A percentile compares a stretch with the other conserved stretches of the same genome.
Evolutionary conservation across 1,140 invertebrate species (phyloP).

Genomic region (Anagrus nilaparvatae): DNA sequence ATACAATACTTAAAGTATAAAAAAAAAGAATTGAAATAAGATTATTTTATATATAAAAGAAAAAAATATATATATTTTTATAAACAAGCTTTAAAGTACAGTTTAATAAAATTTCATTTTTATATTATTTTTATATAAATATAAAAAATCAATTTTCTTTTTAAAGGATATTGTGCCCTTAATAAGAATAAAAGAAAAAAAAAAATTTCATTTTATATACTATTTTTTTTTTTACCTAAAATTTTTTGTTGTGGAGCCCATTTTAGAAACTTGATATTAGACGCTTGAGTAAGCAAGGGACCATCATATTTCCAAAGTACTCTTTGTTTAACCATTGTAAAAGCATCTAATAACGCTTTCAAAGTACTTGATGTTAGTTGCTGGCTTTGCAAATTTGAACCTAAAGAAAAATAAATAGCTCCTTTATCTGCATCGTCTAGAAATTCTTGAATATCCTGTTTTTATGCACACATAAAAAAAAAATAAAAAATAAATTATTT

Average conservation of each 20-base stretch:
- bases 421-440: conserved; percentile 44
- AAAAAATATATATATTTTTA: no score
- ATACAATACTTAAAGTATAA: no score
- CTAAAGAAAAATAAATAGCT: conserved; percentile 50
- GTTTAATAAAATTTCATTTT: no score
- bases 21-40: no score
- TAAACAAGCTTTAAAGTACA: no score
- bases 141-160: no score
- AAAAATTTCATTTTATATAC: no score
- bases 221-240: conserved; percentile 44
- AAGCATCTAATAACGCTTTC: conserved; percentile 40
- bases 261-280: conserved; percentile 49
- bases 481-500: conserved; percentile 4
- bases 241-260: conserved; percentile 65
- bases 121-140: no score
- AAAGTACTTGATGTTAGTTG: conserved; percentile 36
- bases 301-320: conserved; percentile 53
- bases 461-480: no score
- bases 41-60: no score
- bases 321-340: conserved; percentile 48
- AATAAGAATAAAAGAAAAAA: no score
- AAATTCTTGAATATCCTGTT: conserved; percentile 41
- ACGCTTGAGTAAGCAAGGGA: conserved; percentile 36
- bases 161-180: no score
- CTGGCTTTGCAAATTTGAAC: conserved; percentile 46